Percentiles rank a stretch among this genome's conserved stretches.
These are phyloP conservation scores for Rhinopithecus roxellana DNA, from an alignment of 2,113 vertebrate species.

Conservation along the genomic window DNA sequence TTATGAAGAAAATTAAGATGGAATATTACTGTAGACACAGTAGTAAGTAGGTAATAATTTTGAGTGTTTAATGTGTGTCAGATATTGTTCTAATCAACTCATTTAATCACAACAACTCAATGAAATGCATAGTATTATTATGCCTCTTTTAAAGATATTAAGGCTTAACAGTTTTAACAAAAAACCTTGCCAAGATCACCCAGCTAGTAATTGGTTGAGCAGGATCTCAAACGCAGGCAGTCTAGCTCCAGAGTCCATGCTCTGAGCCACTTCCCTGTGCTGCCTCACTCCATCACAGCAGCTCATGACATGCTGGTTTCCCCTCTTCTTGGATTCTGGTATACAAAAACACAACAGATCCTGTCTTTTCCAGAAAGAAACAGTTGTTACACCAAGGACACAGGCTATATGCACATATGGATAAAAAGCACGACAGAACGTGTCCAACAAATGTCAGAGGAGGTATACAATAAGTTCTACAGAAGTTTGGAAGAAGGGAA, in stretches of 20 bases:
- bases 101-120: background rate
- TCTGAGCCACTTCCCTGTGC: background rate
- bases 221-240: background rate
- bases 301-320: background rate
- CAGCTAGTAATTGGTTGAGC: background rate
- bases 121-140: background rate
- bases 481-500: background rate
- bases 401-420: background rate
- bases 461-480: background rate
- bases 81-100: background rate
- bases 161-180: background rate
- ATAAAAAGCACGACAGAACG: background rate
- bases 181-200: background rate
- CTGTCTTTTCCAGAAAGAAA: background rate
- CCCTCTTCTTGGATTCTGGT: background rate
- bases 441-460: background rate
- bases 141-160: background rate
- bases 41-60: background rate
- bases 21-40: background rate
- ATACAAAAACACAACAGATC: background rate
- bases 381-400: background rate
- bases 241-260: background rate
- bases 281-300: fast-evolving
- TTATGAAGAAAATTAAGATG: background rate
- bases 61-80: background rate